Base-by-base conservation (phyloP, 2,797 vertebrate genomes). In the Acropternis orthonyx region DNA sequence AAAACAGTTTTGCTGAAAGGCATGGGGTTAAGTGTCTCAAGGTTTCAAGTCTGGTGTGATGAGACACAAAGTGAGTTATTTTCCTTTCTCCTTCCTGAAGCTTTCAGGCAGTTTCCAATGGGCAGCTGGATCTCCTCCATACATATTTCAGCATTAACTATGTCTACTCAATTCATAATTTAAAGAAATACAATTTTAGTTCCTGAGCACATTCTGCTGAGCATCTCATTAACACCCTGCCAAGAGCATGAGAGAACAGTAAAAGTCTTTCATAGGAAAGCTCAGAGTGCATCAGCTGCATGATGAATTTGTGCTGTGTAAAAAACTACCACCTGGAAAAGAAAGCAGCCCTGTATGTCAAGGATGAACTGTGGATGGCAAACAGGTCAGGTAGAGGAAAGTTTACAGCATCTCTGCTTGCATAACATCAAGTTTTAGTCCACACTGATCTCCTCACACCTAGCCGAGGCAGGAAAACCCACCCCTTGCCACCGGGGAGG, bases 141-240 rank as follows among this genome's bases (percentile, higher is more conserved):
- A 41, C 15, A 8, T 39, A 36, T 37, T 75, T 63, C 44, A 67
- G 41, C 37, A 80, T 59, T 21, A 88, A 27, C 63, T n/a, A 39
- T 8, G 36, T 34, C 66, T 37, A 36, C 30, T 85, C n/a, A 58
- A 65, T 87, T 91, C 0, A 63, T 52, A 51, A 77, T 61, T 74
- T 81, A 68, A 81, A 78, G 49, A 76, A 85, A 61, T 41, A 75
- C 0, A 1, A 23, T 65, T 85, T 72, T 49, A 44, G 34, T 61
- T 91, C 67, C 62, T 1, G 3, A 67, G 56, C 54, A 67, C 24
- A 32, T 56, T 39, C 78, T 75, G 66, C 74, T 52, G 49, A 56
- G 67, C 66, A 39, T 66, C 83, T 93, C 73, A 80, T 54, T 51
- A 86, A 44, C 37, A 67, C 30, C 39, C 75, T 89, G 92, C 63